Base-by-base conservation (phyloP, 2,113 vertebrate species). In the Pangasianodon gigas region DNA sequence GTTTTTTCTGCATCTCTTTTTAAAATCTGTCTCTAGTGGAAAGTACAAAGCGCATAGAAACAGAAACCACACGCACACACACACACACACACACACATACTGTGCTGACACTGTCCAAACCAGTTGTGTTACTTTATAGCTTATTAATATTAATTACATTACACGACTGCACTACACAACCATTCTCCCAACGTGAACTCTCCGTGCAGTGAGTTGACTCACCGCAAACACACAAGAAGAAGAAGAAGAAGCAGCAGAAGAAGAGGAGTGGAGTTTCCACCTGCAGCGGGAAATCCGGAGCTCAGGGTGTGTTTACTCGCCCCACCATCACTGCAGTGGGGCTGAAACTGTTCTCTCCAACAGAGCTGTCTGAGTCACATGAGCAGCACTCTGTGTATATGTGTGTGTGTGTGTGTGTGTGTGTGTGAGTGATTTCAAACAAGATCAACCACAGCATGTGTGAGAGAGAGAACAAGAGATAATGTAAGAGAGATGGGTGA, bases 1-100 rank as follows among this genome's bases (percentile, higher is more conserved):
- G 56, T 91, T 89, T 46, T 74, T 81, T 88, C 85, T 90, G 46
- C 92, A 77, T 87, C 74, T 54, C 75, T 81, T 65, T 65, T 32
- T 21, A 1, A 74, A 74, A 37, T 71, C 32, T 37, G 67, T 37
- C 67, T 84, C 88, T 91, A 14, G 48, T 51, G 29, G 6, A 82
- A 52, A 82, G 32, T 32, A 74, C 65, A 51, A 29, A 26, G 69
- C n/a, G 4, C 65, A 71, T 3, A 69, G 32, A 52, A 48, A 32
- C 44, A 69, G 32, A 52, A 48, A 32, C 44, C 58, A 29, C 14
- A 69, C 74, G 11, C 75, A 56, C 37, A 71, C 86, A 90, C 74
- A 90, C 77, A 86, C 87, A 89, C 77, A 88, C 58, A 89, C 54
- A 48, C 82, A 87, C 75, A 56, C 56, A 69, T 32, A 18, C 54